Base-by-base conservation (phyloP, 2,797 vertebrate species). In the Mormyrops boulengeri region DNA sequence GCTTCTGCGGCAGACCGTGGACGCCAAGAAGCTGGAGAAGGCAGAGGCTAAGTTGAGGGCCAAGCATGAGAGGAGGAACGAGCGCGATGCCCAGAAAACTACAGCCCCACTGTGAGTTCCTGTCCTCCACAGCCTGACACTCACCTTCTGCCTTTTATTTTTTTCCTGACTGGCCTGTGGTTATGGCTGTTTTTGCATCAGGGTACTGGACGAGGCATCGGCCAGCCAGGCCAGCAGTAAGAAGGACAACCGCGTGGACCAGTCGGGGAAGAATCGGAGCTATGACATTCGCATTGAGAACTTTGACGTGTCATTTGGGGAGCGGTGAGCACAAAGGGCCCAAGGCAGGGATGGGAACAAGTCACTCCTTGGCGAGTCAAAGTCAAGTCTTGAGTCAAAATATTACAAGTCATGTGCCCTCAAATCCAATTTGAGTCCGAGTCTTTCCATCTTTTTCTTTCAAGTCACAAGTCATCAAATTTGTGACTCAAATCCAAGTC, bases 201-300 rank as follows among this genome's bases (percentile, higher is more conserved):
- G 98, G 44, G 97, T 99, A 53, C 95, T 99, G 91, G 98, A 99
- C 94, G 98, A 99, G 94, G 98, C 98, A 0, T 99, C 98, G 0
- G 98, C 98, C 92, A 99, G 98, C 93, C 98, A 99, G 93, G 98
- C 98, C 17, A 97, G 97, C 95, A 99, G 95, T 94, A 98, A 98
- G 94, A 99, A 99, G 93, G 98, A 99, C 77, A 97, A 91, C 77
- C 95, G 98, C 0, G 95, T 98, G 19, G 98, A 99, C 91, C 96
- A 96, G 4, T 98, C 98, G 0, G 98, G 98, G 93, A 99, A 99
- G 95, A 99, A 98, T 92, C 98, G 98, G 89, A 98, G 97, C 0
- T 99, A 98, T 0, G 98, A 99, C 52, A 97, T 99, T 88, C 97
- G 97, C 90, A 98, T 99, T 0, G 98, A 99, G 93, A 99, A 99